Percentiles rank a stretch among this genome's conserved stretches.
phyloP scores from a whole-genome alignment of 2,888 invertebrate genomes.

The Hedychridium roseum region DNA sequence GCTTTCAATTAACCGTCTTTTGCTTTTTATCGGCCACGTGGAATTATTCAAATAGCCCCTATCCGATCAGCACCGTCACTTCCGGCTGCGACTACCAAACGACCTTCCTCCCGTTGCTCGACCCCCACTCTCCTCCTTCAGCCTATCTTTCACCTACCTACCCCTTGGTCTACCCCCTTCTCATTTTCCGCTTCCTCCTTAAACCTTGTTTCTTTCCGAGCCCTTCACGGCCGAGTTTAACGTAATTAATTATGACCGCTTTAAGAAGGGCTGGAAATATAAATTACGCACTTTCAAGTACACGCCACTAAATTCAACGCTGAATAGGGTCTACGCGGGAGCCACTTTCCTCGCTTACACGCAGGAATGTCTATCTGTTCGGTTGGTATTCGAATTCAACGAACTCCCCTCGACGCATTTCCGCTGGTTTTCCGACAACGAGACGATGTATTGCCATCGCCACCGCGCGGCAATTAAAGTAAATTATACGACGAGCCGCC shows the following conservation, averaged over 20 bases:
- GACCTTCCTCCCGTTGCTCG: conserved; percentile 1
- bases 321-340: neutral
- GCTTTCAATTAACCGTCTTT: neutral
- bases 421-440: neutral
- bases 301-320: conserved; percentile 37
- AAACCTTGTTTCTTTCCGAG: conserved; percentile 10
- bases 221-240: conserved; percentile 30
- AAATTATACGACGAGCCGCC: too few species aligned
- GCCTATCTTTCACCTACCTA: conserved; percentile 13
- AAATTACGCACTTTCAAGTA: conserved; percentile 49
- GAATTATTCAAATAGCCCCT: conserved; percentile 2
- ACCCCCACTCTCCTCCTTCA: conserved; percentile 12
- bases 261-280: conserved; percentile 39
- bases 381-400: too few species aligned
- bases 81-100: conserved; percentile 1
- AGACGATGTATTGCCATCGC: too few species aligned
- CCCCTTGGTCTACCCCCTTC: conserved; percentile 14
- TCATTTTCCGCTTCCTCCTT: conserved; percentile 10
- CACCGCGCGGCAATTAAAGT: too few species aligned
- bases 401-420: neutral
- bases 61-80: neutral
- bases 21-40: neutral
- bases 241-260: conserved; percentile 45
- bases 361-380: neutral
- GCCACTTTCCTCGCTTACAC: neutral